These are phyloP conservation scores for Thymelicus lineola DNA, from an alignment of 2,888 invertebrate genomes.

Conservation along the genomic window DNA sequence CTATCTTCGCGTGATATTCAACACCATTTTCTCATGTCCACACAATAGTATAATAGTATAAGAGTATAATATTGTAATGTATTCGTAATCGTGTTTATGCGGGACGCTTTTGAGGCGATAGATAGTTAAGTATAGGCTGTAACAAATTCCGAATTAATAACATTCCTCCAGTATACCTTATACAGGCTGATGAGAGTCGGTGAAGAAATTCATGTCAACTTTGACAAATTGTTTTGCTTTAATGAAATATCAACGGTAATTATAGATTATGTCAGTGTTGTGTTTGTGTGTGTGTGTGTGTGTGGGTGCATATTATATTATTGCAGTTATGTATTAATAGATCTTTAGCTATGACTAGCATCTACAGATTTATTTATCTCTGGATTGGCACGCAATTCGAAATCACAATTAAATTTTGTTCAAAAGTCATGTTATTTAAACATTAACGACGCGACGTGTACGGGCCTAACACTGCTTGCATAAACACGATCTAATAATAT, in stretches of 20 bases:
- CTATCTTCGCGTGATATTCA: conserved; percentile 37
- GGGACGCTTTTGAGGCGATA: conserved; percentile 62
- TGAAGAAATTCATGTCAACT: conserved; percentile 34
- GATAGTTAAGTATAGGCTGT: conserved; percentile 78
- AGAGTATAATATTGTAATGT: conserved; percentile 42
- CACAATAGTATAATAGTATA: conserved; percentile 40
- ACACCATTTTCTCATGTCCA: conserved; percentile 24
- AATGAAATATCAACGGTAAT: conserved; percentile 36
- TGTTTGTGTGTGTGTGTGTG: too few relatives aligned
- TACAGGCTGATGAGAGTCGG: conserved; percentile 56
- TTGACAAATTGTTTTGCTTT: conserved; percentile 30
- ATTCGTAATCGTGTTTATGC: conserved; percentile 50
- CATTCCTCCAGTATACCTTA: conserved; percentile 62
- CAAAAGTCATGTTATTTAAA: too few relatives aligned
- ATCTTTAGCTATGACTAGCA: too few relatives aligned
- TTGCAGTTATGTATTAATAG: too few relatives aligned
- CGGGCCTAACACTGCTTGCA: too few relatives aligned
- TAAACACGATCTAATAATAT: too few relatives aligned
- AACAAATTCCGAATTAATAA: conserved; percentile 83
- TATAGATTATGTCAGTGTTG: conserved; percentile 16
- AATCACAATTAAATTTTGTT: too few relatives aligned
- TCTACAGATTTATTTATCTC: too few relatives aligned
- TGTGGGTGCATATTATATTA: too few relatives aligned
- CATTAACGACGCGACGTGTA: too few relatives aligned
- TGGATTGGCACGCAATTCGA: too few relatives aligned